Conservation (phyloP, 2,888 invertebrate species). For the Torymus aiolomorphi region DNA sequence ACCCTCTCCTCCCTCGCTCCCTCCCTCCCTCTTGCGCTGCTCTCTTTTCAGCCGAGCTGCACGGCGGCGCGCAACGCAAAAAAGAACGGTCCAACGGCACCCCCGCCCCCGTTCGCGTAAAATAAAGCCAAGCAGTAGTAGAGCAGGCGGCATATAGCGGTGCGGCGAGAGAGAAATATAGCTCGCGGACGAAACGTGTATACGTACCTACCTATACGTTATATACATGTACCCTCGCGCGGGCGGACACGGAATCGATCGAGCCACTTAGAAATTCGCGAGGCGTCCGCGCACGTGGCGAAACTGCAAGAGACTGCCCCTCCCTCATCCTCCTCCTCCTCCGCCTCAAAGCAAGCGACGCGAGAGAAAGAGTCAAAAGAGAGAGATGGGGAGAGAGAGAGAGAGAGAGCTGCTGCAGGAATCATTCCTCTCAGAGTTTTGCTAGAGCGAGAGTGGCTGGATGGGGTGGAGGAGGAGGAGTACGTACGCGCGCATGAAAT, state of each 20-base stretch:
- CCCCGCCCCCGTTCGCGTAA: not conserved
- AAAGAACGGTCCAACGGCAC: conserved; percentile 6
- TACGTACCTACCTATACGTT: no score
- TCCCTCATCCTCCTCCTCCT: conserved; percentile 3
- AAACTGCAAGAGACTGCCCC: conserved; percentile 58
- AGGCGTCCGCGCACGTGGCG: conserved; percentile 62
- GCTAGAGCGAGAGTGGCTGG: no score
- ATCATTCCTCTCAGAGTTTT: conserved; percentile 4
- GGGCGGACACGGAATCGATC: conserved; percentile 5
- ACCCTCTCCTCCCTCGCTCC: not conserved
- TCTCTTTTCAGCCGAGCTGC: no score
- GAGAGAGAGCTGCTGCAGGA: conserved; percentile 12
- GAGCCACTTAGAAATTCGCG: conserved; percentile 62
- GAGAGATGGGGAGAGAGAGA: not conserved
- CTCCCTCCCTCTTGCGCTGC: no score
- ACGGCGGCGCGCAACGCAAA: no score
- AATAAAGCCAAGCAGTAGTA: conserved; percentile 15
- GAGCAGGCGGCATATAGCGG: not conserved
- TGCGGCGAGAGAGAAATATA: not conserved
- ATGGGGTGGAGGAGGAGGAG: no score
- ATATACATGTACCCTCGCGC: no score
- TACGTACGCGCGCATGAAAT: conserved; percentile 1
- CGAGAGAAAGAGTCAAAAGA: conserved; percentile 28
- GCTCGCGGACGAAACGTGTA: not conserved
- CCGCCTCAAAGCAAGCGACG: conserved; percentile 35